Conservation (phyloP, 1,140 invertebrate species). For the Hestina assimilis region DNA sequence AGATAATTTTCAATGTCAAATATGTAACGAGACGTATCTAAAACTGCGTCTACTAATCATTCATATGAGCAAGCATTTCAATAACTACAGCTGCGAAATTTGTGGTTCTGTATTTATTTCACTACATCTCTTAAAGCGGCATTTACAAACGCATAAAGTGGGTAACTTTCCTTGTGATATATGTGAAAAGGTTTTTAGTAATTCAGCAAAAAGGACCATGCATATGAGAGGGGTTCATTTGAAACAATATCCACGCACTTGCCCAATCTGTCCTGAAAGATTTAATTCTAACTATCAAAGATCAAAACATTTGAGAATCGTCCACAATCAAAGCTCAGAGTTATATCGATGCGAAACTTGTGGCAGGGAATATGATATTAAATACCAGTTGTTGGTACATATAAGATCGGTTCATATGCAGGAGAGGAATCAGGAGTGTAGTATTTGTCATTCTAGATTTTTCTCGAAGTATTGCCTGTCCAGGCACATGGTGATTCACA, state of each 20-base stretch:
- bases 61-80: slow-evolving; percentile 69
- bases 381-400: slow-evolving; percentile 67
- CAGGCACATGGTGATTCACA: slow-evolving; percentile 84
- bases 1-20: slow-evolving; percentile 49
- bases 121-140: slow-evolving; percentile 63
- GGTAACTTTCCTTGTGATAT: slow-evolving; percentile 58
- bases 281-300: slow-evolving; percentile 63
- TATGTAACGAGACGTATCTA: slow-evolving; percentile 44
- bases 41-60: slow-evolving; percentile 54
- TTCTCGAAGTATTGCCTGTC: slow-evolving; percentile 85
- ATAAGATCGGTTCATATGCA: slow-evolving; percentile 76
- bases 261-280: slow-evolving; percentile 60
- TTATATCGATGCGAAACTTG: slow-evolving; percentile 57
- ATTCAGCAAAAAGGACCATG: slow-evolving; percentile 40
- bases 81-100: slow-evolving; percentile 63
- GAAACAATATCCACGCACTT: slow-evolving; percentile 46
- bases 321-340: slow-evolving; percentile 48
- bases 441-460: slow-evolving; percentile 82
- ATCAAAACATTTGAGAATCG: slow-evolving; percentile 52
- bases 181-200: slow-evolving; percentile 64
- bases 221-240: slow-evolving; percentile 53
- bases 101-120: slow-evolving; percentile 76
- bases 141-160: slow-evolving; percentile 64
- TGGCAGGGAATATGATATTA: slow-evolving; percentile 52
- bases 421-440: slow-evolving; percentile 76